Conservation (phyloP, 1,140 invertebrate species). For the Euura lappo region DNA sequence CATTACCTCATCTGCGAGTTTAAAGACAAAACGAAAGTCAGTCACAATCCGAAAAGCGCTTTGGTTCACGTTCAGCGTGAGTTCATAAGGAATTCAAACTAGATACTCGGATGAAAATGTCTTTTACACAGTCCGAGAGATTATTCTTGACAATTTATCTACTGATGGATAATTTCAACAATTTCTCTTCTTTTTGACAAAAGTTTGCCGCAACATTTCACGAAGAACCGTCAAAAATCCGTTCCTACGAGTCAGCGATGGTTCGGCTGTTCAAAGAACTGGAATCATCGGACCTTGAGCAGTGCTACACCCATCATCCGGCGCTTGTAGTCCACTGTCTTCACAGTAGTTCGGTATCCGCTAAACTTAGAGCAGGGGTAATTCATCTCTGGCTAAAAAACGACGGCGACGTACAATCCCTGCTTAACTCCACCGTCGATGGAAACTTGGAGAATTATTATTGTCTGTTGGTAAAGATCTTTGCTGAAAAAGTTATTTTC, state of each 20-base stretch:
- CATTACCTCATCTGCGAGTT: neutral
- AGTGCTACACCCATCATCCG: constrained; percentile 43
- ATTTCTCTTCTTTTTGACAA: constrained; percentile 29
- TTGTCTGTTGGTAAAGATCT: neutral
- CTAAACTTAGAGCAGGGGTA: constrained; percentile 21
- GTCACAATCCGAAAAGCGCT: neutral
- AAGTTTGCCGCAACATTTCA: neutral
- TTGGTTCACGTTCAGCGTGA: neutral
- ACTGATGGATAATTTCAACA: no score
- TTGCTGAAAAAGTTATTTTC: constrained; percentile 6
- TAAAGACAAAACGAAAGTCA: constrained; percentile 1
- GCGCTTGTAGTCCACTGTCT: constrained; percentile 34
- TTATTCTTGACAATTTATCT: constrained; percentile 36
- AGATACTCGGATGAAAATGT: no score
- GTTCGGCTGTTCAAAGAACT: constrained; percentile 22
- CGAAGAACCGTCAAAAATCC: neutral
- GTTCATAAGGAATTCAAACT: neutral
- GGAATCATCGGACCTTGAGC: constrained; percentile 22
- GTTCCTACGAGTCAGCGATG: constrained; percentile 15
- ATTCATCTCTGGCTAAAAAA: constrained; percentile 35
- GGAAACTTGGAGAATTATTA: constrained; percentile 12
- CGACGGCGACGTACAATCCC: constrained; percentile 29
- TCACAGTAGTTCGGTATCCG: constrained; percentile 16
- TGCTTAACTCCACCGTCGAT: constrained; percentile 20
- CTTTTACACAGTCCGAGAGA: constrained; percentile 8